Evolutionary conservation across 2,888 invertebrate genomes (phyloP), one percentile per base, ranked within the genome.

Genomic region (Clunio marinus): DNA sequence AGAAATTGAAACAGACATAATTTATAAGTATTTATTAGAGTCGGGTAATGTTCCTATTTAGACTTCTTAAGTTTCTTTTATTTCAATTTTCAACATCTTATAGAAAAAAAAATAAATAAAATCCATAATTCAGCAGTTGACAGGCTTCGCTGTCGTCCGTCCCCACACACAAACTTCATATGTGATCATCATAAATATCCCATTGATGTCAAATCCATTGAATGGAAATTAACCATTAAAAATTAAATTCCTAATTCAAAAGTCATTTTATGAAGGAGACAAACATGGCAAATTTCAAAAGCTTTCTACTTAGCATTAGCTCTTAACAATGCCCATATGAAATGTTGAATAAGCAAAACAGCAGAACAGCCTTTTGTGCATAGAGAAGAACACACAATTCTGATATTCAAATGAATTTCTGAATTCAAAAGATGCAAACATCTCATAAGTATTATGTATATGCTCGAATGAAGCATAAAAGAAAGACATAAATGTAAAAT

Each of bases 221-320:
- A 58, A 24, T 2, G 58, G 5, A 58, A 58, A 58, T 58, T 58
- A 15, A 13, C 7, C 5, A 58, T 58, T 58, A 58, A 58, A 58
- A 58, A 58, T 58, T 24, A 58, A 55, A 22, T 22, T 55, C 24
- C 10, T 28, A 58, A 24, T 58, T 24, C 15, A 27, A 25, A 58
- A 58, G 25, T 27, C 28, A 10, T 15, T 10, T 58, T 58, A 17
- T 57, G 27, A 24, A 57, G 41, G 17, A 15, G 41, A 41, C n/a
- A 41, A 25, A 25, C 24, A 57, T 57, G 10, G 57, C 10, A 28
- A 22, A 32, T n/a, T 35, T 27, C 37, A 37, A 35, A 35, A 17
- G 32, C 27, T 20, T 15, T 10, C 4, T 46, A 15, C 17, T 57
- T 20, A n/a, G 63, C 20, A n/a, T 24, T 7, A 57, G 1, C 15